Base-by-base conservation (phyloP, 2,113 vertebrate genomes). In the Desmodus rotundus region DNA sequence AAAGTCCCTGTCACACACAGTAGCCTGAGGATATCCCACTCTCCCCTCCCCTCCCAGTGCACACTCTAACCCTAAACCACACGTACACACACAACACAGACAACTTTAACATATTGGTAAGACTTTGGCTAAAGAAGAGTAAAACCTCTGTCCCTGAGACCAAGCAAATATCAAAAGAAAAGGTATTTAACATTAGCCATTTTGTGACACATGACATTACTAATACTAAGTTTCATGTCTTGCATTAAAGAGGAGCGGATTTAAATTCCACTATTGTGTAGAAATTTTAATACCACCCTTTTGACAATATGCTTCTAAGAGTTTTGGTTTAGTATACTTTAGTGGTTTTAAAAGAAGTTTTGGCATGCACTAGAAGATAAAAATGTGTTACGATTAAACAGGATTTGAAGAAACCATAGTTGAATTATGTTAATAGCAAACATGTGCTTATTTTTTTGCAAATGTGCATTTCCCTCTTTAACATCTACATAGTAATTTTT, bases 381-480 rank as follows among this genome's bases (percentile, higher is more conserved):
- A 96, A 43, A 67, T 41, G 22, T 92, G 43, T 90, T 52, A 54
- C 31, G 61, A 63, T 94, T 80, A 58, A 65, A 89, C 92, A 92
- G 11, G 38, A 87, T 78, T 92, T 92, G 41, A 94, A 92, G 31
- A 96, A 89, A 58, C 12, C 28, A 47, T 54, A 87, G 22, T 47
- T 67, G 31, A 91, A 28, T 93, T 77, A 94, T 82, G 41, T 85
- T 87, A 82, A 88, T 58, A 77, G 24, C 74, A 91, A 89, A 86
- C 12, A 6, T 52, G 26, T 80, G 73, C 82, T 56, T 45, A 43
- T 63, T 91, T 84, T 85, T 87, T 92, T 73, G 10, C 36, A 94
- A 94, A 65, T 76, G 41, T 65, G 11, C 65, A 45, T 90, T 95
- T 95, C 87, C 56, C 28, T 65, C 94, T 83, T 93, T 95, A 20